Evolutionary conservation across 2,888 invertebrate species (phyloP).

Genomic region (Panzeria rudis): DNA sequence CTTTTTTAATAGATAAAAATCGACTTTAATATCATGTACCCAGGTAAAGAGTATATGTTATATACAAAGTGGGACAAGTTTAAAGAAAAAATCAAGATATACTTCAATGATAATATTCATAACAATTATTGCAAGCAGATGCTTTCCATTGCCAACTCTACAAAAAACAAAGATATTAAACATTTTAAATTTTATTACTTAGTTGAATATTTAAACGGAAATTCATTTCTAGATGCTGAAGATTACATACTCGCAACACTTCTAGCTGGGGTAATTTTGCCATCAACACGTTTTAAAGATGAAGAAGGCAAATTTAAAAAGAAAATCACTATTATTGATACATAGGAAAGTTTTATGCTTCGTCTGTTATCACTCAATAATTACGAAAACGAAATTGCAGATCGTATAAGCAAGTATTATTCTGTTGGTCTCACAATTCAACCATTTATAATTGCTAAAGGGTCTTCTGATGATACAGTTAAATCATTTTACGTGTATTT

Average conservation of each 20-base stretch:
- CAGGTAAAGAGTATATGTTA: constrained; percentile 48
- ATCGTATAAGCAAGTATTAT: constrained; percentile 68
- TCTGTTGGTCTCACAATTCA: constrained; percentile 69
- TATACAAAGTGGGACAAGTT: constrained; percentile 58
- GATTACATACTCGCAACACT: constrained; percentile 62
- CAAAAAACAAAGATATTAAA: constrained; percentile 32
- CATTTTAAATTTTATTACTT: neutral
- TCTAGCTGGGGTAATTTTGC: constrained; percentile 60
- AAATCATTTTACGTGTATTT: constrained; percentile 68
- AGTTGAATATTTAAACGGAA: constrained; percentile 4
- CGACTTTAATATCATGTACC: constrained; percentile 50
- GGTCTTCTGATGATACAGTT: constrained; percentile 41
- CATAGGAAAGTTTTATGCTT: constrained; percentile 70
- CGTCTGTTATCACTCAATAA: constrained; percentile 65
- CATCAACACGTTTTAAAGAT: constrained; percentile 59
- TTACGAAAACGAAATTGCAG: constrained; percentile 65
- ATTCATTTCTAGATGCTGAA: constrained; percentile 35
- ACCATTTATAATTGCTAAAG: constrained; percentile 71
- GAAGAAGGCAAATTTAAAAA: constrained; percentile 61
- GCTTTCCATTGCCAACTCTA: constrained; percentile 12
- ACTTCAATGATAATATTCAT: constrained; percentile 17
- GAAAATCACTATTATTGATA: constrained; percentile 70
- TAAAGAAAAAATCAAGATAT: constrained; percentile 41
- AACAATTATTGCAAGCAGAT: constrained; percentile 6
- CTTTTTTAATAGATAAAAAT: constrained; percentile 51